Percentiles rank a stretch among this genome's conserved stretches.
Conservation (phyloP, 1,140 invertebrate genomes). For the Carcinoscorpius rotundicauda region DNA sequence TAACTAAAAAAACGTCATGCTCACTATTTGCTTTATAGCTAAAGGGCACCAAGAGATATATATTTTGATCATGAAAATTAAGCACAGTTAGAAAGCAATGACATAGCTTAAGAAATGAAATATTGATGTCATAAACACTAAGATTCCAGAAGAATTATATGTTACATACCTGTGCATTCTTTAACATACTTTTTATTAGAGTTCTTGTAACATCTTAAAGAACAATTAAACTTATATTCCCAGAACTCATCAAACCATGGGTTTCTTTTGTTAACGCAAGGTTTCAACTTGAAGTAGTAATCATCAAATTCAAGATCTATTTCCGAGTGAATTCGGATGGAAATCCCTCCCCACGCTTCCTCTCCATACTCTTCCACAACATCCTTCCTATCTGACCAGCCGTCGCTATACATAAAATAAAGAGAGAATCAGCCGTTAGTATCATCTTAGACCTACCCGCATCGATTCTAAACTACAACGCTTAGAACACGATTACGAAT, state of each 20-base stretch:
- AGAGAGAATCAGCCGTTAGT: background rate
- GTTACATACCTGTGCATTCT: conserved; percentile 18
- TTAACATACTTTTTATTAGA: conserved; percentile 16
- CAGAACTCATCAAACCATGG: conserved; percentile 67
- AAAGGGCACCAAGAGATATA: too few relatives aligned
- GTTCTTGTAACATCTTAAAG: conserved; percentile 26
- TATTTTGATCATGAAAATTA: too few relatives aligned
- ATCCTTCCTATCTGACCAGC: conserved; percentile 60
- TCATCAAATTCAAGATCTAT: conserved; percentile 51
- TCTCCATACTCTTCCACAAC: conserved; percentile 53
- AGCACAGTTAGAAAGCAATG: too few relatives aligned
- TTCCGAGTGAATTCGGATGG: conserved; percentile 59
- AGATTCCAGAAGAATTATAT: too few relatives aligned
- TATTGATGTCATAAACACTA: too few relatives aligned
- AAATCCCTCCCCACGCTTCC: conserved; percentile 57
- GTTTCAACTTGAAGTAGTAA: conserved; percentile 53
- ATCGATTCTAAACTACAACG: too few relatives aligned
- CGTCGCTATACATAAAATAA: conserved; percentile 44
- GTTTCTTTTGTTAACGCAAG: conserved; percentile 49
- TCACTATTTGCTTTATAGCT: too few relatives aligned
- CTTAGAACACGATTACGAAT: too few relatives aligned
- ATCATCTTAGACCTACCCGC: too few relatives aligned
- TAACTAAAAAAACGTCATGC: too few relatives aligned
- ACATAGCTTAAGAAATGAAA: too few relatives aligned
- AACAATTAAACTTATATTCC: conserved; percentile 54